Percentiles rank a stretch among this genome's conserved stretches.
Evolutionary conservation across 2,113 vertebrate species (phyloP).

Genomic region (Ancistrus triradiatus): DNA sequence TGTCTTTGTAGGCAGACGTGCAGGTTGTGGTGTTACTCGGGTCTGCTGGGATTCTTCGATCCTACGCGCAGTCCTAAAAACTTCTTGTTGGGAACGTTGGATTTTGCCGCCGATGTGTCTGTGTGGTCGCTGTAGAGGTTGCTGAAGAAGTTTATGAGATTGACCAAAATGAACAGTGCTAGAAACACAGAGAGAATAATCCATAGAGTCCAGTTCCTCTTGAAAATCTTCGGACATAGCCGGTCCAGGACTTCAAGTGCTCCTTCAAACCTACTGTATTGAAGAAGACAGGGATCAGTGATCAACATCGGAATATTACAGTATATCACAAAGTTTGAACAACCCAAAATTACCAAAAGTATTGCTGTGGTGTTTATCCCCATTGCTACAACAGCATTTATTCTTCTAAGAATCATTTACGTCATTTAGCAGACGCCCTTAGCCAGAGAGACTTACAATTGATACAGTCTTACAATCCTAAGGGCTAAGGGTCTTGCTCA

Average conservation of each 20-base stretch:
- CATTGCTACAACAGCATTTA: too few relatives aligned
- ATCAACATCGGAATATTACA: too few relatives aligned
- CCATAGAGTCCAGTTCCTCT: constrained; percentile 60
- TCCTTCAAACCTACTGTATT: constrained; percentile 63
- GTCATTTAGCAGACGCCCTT: too few relatives aligned
- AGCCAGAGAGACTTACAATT: too few relatives aligned
- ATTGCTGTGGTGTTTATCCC: too few relatives aligned
- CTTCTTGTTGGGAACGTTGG: constrained; percentile 41
- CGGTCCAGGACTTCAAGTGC: constrained; percentile 56
- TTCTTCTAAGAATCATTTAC: too few relatives aligned
- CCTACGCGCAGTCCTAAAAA: constrained; percentile 53
- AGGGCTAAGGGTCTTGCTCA: too few relatives aligned
- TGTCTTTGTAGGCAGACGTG: background rate
- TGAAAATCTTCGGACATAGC: constrained; percentile 60
- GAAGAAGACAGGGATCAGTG: constrained; percentile 13
- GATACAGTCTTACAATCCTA: too few relatives aligned
- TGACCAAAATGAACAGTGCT: constrained; percentile 62
- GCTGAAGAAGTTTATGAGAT: constrained; percentile 64
- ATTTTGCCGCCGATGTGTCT: constrained; percentile 54
- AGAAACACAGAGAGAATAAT: constrained; percentile 59
- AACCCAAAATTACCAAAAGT: too few relatives aligned
- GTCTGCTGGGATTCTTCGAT: constrained; percentile 40
- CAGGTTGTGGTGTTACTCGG: constrained; percentile 43
- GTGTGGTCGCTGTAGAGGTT: constrained; percentile 55
- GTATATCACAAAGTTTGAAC: too few relatives aligned